phyloP scores from a whole-genome alignment of 2,888 invertebrate genomes.

The Marronus borbonicus region DNA sequence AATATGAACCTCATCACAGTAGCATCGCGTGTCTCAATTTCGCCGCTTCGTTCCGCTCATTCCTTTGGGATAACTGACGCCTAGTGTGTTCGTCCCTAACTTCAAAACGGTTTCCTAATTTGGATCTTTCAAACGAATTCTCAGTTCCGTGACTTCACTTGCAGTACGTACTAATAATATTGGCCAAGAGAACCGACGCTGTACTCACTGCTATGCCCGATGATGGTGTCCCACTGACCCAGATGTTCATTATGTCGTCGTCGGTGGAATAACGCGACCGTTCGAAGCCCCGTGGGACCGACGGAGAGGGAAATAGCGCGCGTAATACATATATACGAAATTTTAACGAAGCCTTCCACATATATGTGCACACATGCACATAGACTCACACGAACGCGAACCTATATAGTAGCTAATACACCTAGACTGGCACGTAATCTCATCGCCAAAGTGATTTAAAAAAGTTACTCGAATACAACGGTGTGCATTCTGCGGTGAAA shows the following conservation, averaged over 20 bases:
- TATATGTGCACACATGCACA: slow-evolving; percentile 18
- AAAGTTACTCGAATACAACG: slow-evolving; percentile 26
- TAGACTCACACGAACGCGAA: background rate
- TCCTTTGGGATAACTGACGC: too few relatives aligned
- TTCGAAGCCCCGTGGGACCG: slow-evolving; percentile 15
- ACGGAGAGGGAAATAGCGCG: slow-evolving; percentile 16
- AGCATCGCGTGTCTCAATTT: background rate
- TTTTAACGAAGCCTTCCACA: slow-evolving; percentile 40
- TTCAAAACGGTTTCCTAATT: slow-evolving; percentile 47
- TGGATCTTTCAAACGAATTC: slow-evolving; percentile 41
- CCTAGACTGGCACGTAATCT: background rate
- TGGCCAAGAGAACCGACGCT: slow-evolving; percentile 53
- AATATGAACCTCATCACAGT: too few relatives aligned
- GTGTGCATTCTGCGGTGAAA: too few relatives aligned
- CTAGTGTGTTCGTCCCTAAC: background rate
- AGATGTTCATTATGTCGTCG: slow-evolving; percentile 54
- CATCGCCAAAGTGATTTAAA: slow-evolving; percentile 15
- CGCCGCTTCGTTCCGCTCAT: background rate
- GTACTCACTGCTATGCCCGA: slow-evolving; percentile 1
- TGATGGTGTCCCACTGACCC: slow-evolving; percentile 56
- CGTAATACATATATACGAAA: slow-evolving; percentile 36
- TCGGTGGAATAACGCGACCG: slow-evolving; percentile 20
- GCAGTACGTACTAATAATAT: slow-evolving; percentile 57
- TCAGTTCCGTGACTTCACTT: slow-evolving; percentile 51
- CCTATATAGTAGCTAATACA: background rate